These are phyloP conservation scores for Biston stratarius DNA, from an alignment of 2,888 invertebrate species.

Conservation along the genomic window DNA sequence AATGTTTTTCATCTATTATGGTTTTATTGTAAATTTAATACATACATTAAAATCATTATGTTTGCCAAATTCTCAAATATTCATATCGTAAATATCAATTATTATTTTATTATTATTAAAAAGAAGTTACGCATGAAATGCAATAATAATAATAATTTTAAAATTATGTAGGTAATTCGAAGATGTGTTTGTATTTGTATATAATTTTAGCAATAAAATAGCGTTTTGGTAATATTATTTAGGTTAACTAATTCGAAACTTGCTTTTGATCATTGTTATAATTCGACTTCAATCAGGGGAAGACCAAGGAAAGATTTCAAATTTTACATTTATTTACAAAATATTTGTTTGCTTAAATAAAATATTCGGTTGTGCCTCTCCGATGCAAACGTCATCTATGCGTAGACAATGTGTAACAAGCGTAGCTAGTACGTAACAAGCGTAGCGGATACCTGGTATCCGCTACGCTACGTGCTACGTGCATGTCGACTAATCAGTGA, in stretches of 20 bases:
- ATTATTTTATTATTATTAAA: constrained; percentile 20
- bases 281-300: constrained; percentile 18
- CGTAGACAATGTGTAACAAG: neutral
- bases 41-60: neutral
- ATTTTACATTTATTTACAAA: no score
- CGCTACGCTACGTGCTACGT: no score
- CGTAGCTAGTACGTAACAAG: neutral
- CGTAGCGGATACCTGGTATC: neutral
- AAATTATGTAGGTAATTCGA: constrained; percentile 49
- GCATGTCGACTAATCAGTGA: no score
- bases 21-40: neutral
- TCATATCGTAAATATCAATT: constrained; percentile 33
- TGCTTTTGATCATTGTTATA: constrained; percentile 7
- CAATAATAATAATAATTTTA: constrained; percentile 69
- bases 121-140: constrained; percentile 69
- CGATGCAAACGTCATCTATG: no score
- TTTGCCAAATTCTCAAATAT: constrained; percentile 9
- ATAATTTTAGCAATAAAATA: constrained; percentile 55
- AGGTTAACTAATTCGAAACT: constrained; percentile 5
- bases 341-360: no score
- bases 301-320: neutral
- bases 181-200: constrained; percentile 59
- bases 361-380: no score
- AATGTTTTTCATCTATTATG: neutral
- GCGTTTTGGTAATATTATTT: constrained; percentile 11